A percentile compares a stretch with the other conserved stretches of the same genome.
These are phyloP conservation scores for Drosophila crucigera DNA, from an alignment of 2,888 invertebrate genomes.

Conservation along the genomic window DNA sequence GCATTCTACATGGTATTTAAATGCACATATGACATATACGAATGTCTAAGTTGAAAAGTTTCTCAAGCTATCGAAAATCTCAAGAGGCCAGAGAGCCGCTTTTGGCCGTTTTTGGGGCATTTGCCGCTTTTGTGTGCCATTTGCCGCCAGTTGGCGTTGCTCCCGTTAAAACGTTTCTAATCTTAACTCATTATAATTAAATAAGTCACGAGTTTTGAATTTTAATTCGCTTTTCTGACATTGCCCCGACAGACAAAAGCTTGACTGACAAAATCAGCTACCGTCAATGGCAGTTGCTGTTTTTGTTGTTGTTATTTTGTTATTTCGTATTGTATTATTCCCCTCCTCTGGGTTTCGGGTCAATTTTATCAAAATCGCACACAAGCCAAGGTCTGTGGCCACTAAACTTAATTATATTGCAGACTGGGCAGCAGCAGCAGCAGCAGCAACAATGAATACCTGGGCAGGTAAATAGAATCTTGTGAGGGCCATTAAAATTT, in stretches of 20 bases:
- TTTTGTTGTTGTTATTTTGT: not conserved
- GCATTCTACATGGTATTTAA: conserved; percentile 42
- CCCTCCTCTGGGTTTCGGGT: conserved; percentile 51
- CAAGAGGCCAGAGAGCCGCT: conserved; percentile 20
- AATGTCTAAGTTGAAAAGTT: conserved; percentile 31
- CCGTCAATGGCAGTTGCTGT: conserved; percentile 71
- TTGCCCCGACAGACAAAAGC: conserved; percentile 44
- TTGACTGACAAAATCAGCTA: conserved; percentile 72
- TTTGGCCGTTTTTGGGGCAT: conserved; percentile 12
- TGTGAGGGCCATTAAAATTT: conserved; percentile 74
- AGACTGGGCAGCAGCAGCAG: conserved; percentile 39
- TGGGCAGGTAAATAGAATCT: conserved; percentile 69
- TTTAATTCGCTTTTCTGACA: conserved; percentile 70
- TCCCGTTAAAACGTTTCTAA: conserved; percentile 77
- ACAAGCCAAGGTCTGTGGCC: conserved; percentile 78
- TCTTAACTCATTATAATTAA: conserved; percentile 80
- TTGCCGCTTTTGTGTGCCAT: conserved; percentile 57
- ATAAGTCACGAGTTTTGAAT: conserved; percentile 81
- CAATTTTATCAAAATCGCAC: conserved; percentile 78
- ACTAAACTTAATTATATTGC: conserved; percentile 80
- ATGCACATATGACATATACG: conserved; percentile 51
- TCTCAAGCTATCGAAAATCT: conserved; percentile 52
- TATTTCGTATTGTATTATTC: conserved; percentile 25
- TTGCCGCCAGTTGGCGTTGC: conserved; percentile 65
- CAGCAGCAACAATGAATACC: conserved; percentile 40